Evolutionary conservation across 2,113 vertebrate species (phyloP), one percentile per base, ranked within the genome.

Genomic region (Nerophis lumbriciformis): DNA sequence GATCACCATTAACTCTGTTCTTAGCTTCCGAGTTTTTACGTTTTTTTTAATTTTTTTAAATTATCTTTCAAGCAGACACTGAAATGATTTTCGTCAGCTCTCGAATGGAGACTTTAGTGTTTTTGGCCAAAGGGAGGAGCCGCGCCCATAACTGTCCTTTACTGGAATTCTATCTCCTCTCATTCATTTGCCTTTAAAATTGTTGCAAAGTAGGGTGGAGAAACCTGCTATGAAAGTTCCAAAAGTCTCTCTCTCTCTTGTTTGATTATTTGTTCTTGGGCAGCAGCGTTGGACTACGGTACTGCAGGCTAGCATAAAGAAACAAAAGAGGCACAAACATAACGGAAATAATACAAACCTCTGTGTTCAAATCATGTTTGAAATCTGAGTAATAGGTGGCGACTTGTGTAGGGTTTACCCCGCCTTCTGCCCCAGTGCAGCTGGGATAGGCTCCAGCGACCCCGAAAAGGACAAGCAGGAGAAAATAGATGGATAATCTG

Each of bases 61-160:
- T n/a, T 5, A 28, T 48, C 16, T 35, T 4, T 10, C 6, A 36
- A 15, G 3, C 11, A 16, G 7, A 9, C 21, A 16, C 21, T 47
- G 11, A 60, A 19, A 21, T 35, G 8, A 53, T 79, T 71, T 60
- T 50, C 42, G 19, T 73, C 10, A 78, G 76, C 67, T 78, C 75
- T 59, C 52, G 80, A 82, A 81, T 71, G 71, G 68, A 73, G 50
- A 69, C 65, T 64, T 38, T 45, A 3, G 44, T 37, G 13, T 58
- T 65, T 78, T 55, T 68, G 83, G 62, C 72, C 55, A 63, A 52
- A 77, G 73, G 77, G 79, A 68, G 78, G 75, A 75, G 86, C 84
- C 86, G 19, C 86, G 79, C 86, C 86, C 86, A 61, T 48, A 63
- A 51, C 61, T 72, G 10, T 57, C 16, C 55, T 13, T n/a, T 19